phyloP scores from a whole-genome alignment of 2,113 vertebrate genomes.

The Formicarius rufipectus region DNA sequence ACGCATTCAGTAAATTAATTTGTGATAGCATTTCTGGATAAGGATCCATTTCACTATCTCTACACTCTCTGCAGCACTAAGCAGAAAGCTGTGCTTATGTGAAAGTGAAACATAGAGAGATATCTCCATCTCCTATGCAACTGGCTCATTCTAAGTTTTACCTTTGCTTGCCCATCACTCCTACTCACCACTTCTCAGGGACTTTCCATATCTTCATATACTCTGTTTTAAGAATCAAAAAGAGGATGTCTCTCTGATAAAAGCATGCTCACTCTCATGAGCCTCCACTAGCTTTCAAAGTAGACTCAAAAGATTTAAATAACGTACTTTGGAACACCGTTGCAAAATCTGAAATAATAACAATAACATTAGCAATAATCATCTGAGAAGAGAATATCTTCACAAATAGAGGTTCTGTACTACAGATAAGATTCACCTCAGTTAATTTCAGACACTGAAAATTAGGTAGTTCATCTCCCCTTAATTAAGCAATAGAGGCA shows the following conservation, averaged over 20 bases:
- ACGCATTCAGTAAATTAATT: neutral
- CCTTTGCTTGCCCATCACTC: neutral
- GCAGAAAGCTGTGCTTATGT: neutral
- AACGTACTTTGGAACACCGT: neutral
- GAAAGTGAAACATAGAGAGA: neutral
- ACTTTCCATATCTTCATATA: slow-evolving; percentile 24
- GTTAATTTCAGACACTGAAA: neutral
- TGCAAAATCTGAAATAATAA: neutral
- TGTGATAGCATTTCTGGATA: neutral
- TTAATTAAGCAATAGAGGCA: neutral
- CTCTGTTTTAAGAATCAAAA: slow-evolving; percentile 36
- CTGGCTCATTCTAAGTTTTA: neutral
- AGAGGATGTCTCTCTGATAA: neutral
- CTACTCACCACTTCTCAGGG: neutral
- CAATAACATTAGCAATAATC: neutral
- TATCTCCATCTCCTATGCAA: neutral
- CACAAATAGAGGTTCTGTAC: neutral
- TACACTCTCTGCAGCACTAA: neutral
- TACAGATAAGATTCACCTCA: neutral
- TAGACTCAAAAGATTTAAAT: slow-evolving; percentile 21
- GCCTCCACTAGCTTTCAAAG: neutral
- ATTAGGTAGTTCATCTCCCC: neutral
- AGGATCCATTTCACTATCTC: slow-evolving; percentile 17
- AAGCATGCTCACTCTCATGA: neutral
- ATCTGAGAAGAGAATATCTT: neutral